Evolutionary conservation across 2,113 vertebrate genomes (phyloP), one percentile per base, ranked within the genome.

Genomic region (Oenanthe oenanthe): DNA sequence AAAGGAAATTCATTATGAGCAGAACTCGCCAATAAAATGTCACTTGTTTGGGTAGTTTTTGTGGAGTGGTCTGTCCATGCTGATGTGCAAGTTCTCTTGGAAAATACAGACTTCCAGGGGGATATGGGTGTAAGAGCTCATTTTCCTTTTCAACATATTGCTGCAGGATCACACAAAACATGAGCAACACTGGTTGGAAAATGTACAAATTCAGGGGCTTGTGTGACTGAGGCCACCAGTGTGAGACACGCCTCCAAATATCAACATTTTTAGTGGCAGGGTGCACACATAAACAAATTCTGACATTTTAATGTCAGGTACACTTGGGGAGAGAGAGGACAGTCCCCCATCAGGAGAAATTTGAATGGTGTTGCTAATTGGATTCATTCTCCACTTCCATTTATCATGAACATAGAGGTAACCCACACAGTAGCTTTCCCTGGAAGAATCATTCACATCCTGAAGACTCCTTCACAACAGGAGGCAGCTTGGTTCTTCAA

Each of bases 1-100:
- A 85, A 79, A 93, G 75, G 89, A 89, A 88, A 77, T 54, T 42
- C 74, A 19, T 76, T 48, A 56, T 60, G 60, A 89, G 80, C 89
- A 85, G 92, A 96, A 93, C 74, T 95, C 6, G 79, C 95, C 92
- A 96, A 97, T 96, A 93, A 96, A 76, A 73, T 73, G 63, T 95
- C 77, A 79, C 47, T 93, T 94, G 91, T 85, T 94, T 20, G 85
- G 94, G 88, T 85, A 77, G 65, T 48, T 95, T 88, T 77, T 79
- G 53, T 60, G 67, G 92, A 85, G 81, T 91, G 86, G 45, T 93
- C 54, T 96, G 75, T 94, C 51, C 47, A 6, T 40, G 38, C 45
- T 68, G 63, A 40, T 88, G 43, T 58, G 21, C 58, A 74, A 12
- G 20, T 54, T 80, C 25, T 79, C 38, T 62, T 66, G 60, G 75